These are phyloP conservation scores for Mus minutoides DNA, from an alignment of 2,797 vertebrate species.

Conservation along the genomic window DNA sequence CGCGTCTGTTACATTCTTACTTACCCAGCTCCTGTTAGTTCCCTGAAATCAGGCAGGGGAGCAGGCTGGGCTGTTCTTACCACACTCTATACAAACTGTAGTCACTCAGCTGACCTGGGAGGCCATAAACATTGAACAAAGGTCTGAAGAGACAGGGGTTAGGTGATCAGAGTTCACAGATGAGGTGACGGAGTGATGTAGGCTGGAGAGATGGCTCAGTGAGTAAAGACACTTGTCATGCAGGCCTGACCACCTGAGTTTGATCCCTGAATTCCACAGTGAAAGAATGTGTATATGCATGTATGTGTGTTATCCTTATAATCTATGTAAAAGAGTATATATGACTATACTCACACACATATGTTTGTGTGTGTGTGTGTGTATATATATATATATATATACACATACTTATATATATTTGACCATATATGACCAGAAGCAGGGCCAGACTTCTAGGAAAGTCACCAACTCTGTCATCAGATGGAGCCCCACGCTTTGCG, in stretches of 20 bases:
- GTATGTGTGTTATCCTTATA: neutral
- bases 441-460: neutral
- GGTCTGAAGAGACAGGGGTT: neutral
- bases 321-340: neutral
- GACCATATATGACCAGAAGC: neutral
- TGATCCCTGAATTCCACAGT: neutral
- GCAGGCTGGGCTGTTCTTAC: neutral
- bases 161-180: neutral
- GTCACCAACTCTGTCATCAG: neutral
- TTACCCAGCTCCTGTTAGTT: neutral
- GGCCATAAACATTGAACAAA: slow-evolving; percentile 2
- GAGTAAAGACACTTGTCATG: neutral
- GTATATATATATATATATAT: too few species aligned
- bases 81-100: neutral
- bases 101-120: neutral
- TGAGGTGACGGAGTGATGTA: neutral
- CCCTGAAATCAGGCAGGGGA: neutral
- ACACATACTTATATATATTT: too few species aligned
- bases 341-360: too few species aligned
- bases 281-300: neutral
- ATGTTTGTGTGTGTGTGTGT: neutral
- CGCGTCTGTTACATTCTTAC: neutral
- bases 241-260: neutral
- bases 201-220: neutral
- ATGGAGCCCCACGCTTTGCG: neutral